Base-by-base conservation (phyloP, 2,113 vertebrate genomes). In the Gymnocephalus cernua region DNA sequence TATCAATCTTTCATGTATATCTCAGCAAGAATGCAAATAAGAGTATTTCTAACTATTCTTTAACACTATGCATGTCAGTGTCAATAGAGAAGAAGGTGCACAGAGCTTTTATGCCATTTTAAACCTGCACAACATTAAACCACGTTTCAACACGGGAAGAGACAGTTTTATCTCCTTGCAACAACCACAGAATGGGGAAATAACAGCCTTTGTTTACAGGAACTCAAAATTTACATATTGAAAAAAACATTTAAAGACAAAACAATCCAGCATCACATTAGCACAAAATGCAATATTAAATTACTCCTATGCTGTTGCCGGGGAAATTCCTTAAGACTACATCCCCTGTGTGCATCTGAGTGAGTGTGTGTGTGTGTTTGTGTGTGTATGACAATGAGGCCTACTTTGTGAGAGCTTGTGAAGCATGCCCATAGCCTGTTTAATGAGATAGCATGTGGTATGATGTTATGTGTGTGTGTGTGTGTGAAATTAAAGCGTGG, bases 381-480 rank as follows among this genome's bases (percentile, higher is more conserved):
- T 47, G 62, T 47, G 50, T 51, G 61, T 80, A 32, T 59, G 71
- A 86, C 82, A 91, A 85, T 64, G 77, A 78, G 65, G 47, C 18
- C 70, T 74, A 84, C 82, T 87, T 79, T 92, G 73, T 74, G 76
- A 41, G 69, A 79, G 61, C 62, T 58, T 74, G 82, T 88, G 88
- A 89, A 86, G 88, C 89, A 70, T 83, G 82, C 85, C 79, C 74
- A 48, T 74, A 53, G 80, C 77, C 83, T 81, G 67, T 86, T 89
- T 93, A 93, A 93, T 91, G 83, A 93, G 88, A 89, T 78, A 90
- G 88, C 86, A 77, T 88, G 89, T 83, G 91, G 67, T 86, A 68
- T 57, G 84, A 91, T 85, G 88, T 74, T 85, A 83, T 83, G 87
- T 83, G 83, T 83, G 83, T 93, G 88, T 83, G 87, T 83, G 83